A percentile compares a stretch with the other conserved stretches of the same genome.
These are phyloP conservation scores for Lathamus discolor DNA, from an alignment of 2,113 vertebrate genomes.

Conservation along the genomic window DNA sequence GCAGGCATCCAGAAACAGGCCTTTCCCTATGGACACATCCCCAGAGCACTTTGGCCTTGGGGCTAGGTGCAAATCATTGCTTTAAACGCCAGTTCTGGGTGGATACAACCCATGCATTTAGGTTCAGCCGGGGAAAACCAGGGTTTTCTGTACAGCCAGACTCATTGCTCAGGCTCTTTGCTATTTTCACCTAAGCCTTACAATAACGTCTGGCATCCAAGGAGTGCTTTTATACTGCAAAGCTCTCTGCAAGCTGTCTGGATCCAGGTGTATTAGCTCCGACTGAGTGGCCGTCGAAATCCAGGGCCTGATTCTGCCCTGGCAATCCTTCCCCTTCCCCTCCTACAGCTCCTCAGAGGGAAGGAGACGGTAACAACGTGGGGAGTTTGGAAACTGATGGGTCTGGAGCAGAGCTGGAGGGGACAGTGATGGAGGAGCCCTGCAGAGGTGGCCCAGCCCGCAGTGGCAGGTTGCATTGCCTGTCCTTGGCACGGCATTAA, in stretches of 20 bases:
- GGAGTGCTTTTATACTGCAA: background rate
- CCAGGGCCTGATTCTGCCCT: background rate
- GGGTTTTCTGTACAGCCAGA: background rate
- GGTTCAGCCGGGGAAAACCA: background rate
- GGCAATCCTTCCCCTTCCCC: background rate
- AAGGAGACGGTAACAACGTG: background rate
- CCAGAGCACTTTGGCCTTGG: background rate
- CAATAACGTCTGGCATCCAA: background rate
- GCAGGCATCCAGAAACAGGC: accelerated
- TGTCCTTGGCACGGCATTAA: background rate
- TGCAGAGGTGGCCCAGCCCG: background rate
- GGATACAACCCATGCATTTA: background rate
- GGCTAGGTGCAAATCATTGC: background rate
- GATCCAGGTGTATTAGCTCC: background rate
- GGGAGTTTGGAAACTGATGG: background rate
- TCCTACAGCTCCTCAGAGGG: background rate
- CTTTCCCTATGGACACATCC: background rate
- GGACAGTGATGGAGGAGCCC: background rate
- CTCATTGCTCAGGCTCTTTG: background rate
- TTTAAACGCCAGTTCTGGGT: background rate
- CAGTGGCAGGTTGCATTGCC: background rate
- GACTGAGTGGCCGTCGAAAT: background rate
- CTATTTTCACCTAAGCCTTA: slow-evolving; percentile 27
- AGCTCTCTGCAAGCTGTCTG: background rate
- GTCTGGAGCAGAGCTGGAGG: background rate